phyloP scores from a whole-genome alignment of 2,113 vertebrate species.

The Antechinus stuartii region DNA sequence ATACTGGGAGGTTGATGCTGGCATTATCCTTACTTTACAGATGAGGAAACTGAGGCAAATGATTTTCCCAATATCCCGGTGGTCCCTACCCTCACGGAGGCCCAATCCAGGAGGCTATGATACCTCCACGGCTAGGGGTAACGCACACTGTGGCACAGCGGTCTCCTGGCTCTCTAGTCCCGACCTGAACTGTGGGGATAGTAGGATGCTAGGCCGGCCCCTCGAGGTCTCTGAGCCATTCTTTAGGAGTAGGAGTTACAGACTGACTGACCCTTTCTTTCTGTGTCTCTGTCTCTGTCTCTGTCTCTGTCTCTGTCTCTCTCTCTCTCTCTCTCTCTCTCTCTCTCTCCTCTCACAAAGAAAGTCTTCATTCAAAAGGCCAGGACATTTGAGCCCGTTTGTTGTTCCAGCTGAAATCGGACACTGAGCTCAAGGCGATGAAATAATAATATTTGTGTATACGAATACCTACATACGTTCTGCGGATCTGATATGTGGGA shows the following conservation, averaged over 20 bases:
- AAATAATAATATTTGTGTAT: neutral
- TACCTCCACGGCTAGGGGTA: neutral
- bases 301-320: too few species aligned
- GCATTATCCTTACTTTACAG: neutral
- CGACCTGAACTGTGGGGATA: neutral
- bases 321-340: neutral
- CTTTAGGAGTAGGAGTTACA: neutral
- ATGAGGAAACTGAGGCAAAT: neutral
- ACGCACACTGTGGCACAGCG: too few species aligned
- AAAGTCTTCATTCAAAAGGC: neutral
- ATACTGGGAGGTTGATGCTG: neutral
- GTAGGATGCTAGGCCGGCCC: neutral
- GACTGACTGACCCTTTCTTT: too few species aligned
- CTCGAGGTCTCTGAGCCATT: neutral
- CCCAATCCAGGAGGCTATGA: neutral
- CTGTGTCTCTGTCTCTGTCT: too few species aligned
- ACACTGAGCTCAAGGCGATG: neutral
- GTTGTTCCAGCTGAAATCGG: neutral
- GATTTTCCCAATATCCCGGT: neutral
- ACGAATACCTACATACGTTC: neutral
- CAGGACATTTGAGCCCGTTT: neutral
- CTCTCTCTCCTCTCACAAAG: neutral
- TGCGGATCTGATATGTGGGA: neutral
- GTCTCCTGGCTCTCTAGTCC: neutral
- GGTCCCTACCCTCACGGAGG: neutral